phyloP scores from a whole-genome alignment of 2,797 vertebrate genomes.

The Enteromius thamalakanensis region DNA sequence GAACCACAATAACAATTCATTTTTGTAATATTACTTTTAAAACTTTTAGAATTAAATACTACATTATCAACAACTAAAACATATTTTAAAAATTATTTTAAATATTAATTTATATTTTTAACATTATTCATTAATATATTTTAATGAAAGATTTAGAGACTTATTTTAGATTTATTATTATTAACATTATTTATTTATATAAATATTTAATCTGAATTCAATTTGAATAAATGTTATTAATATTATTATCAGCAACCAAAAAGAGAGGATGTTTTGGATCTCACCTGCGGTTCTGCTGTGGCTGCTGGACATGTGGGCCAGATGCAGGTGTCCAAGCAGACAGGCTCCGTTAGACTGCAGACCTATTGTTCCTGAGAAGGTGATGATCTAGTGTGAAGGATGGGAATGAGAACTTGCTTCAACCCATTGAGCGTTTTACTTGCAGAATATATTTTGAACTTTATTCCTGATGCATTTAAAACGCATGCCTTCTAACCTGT shows the following conservation, averaged over 20 bases:
- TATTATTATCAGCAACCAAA: background rate
- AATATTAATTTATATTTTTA: background rate
- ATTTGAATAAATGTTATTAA: background rate
- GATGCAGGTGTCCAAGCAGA: constrained; percentile 88
- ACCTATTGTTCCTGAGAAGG: constrained; percentile 88
- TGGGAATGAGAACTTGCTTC: background rate
- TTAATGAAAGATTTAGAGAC: background rate
- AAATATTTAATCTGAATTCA: background rate
- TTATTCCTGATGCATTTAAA: background rate
- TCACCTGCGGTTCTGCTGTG: constrained; percentile 88
- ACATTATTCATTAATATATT: too few relatives aligned
- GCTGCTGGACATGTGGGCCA: constrained; percentile 84
- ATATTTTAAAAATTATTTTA: background rate
- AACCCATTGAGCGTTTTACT: background rate
- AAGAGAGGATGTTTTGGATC: background rate
- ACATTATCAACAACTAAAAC: too few relatives aligned
- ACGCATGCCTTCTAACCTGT: constrained; percentile 76
- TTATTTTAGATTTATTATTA: background rate
- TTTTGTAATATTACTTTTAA: background rate
- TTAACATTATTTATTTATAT: background rate
- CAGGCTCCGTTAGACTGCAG: constrained; percentile 93
- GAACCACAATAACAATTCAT: background rate
- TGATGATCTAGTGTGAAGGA: constrained; percentile 79
- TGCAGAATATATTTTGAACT: background rate
- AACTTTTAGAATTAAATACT: background rate